Conservation (phyloP, 2,113 vertebrate genomes). For the Pelecanoides urinatrix region DNA sequence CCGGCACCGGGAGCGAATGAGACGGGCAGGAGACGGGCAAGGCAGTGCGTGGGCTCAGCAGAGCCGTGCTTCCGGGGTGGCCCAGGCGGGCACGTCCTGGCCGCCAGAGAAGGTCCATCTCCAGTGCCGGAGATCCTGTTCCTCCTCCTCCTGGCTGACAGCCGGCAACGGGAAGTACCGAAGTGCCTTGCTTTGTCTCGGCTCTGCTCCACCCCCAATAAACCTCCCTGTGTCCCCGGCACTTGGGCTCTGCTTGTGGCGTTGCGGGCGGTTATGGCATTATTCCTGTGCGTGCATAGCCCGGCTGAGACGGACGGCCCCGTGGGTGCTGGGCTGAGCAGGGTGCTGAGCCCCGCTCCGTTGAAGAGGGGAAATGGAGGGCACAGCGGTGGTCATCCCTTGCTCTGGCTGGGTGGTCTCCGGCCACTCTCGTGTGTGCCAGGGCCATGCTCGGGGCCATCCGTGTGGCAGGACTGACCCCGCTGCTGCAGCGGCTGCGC, state of each 20-base stretch:
- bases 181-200: neutral
- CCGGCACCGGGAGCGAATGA: neutral
- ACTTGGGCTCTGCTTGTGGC: neutral
- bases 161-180: neutral
- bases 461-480: fast-evolving
- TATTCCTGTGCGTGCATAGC: fast-evolving
- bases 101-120: fast-evolving
- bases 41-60: neutral
- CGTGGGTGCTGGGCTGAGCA: neutral
- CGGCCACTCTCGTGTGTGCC: fast-evolving
- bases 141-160: neutral
- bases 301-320: too few relatives aligned
- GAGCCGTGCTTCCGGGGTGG: neutral
- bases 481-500: neutral
- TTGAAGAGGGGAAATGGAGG: fast-evolving
- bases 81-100: fast-evolving
- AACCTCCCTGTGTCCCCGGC: neutral
- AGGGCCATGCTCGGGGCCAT: fast-evolving
- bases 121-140: neutral
- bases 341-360: neutral
- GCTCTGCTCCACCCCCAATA: neutral
- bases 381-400: fast-evolving
- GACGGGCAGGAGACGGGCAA: neutral
- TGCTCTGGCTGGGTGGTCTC: fast-evolving
- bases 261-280: fast-evolving